Conservation (phyloP, 2,797 vertebrate species). For the Tangara arthus region DNA sequence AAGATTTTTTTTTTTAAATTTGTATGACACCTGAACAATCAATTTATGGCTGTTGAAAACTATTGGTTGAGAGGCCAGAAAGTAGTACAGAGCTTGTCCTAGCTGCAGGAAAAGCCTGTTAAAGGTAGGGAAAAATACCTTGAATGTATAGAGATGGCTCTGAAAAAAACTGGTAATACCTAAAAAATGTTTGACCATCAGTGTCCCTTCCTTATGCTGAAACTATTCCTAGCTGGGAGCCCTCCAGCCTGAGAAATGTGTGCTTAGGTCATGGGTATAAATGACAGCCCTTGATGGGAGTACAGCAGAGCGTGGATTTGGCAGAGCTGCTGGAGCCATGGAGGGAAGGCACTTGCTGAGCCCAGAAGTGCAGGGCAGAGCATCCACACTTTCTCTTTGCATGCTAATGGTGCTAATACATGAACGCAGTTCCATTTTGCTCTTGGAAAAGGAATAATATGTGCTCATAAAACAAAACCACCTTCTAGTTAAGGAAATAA, state of each 20-base stretch:
- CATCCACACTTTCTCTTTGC: neutral
- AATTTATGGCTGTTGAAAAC: neutral
- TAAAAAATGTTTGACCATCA: neutral
- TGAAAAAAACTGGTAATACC: neutral
- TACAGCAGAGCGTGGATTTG: neutral
- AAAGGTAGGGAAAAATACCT: neutral
- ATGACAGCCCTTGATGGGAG: neutral
- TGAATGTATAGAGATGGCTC: neutral
- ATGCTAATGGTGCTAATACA: accelerated
- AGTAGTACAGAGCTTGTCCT: neutral
- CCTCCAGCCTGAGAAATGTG: neutral
- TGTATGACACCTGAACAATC: neutral
- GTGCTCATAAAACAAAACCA: neutral
- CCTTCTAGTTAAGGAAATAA: neutral
- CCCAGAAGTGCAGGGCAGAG: neutral
- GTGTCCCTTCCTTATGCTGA: neutral
- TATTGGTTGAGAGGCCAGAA: neutral
- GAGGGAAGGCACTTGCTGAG: neutral
- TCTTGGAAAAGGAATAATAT: neutral
- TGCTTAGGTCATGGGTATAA: neutral
- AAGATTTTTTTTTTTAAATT: neutral
- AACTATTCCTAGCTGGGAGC: neutral
- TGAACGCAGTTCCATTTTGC: neutral
- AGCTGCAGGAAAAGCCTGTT: neutral
- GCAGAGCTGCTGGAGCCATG: neutral